phyloP scores from a whole-genome alignment of 2,888 invertebrate genomes.

The Idaea dimidiata region DNA sequence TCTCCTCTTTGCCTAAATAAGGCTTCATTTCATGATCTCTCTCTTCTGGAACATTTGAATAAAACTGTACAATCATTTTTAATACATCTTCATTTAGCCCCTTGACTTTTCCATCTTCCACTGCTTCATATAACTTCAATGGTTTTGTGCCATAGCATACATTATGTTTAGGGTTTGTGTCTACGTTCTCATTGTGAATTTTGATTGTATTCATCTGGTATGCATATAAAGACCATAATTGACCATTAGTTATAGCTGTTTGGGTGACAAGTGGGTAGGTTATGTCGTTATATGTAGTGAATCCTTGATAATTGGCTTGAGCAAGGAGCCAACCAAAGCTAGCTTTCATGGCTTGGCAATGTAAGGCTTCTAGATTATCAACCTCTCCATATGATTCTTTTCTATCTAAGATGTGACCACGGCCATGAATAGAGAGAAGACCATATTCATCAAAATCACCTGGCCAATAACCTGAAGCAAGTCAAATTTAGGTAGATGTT shows the following conservation, averaged over 20 bases:
- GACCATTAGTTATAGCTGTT: slow-evolving; percentile 93
- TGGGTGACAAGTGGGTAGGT: slow-evolving; percentile 96
- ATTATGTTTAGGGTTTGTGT: slow-evolving; percentile 86
- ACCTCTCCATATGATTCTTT: slow-evolving; percentile 70
- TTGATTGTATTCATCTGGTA: slow-evolving; percentile 95
- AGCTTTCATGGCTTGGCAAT: slow-evolving; percentile 87
- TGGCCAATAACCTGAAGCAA: slow-evolving; percentile 88
- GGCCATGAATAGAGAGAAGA: slow-evolving; percentile 85
- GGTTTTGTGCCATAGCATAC: slow-evolving; percentile 89
- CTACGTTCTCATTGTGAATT: slow-evolving; percentile 82
- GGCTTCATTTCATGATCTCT: slow-evolving; percentile 86
- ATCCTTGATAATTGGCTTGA: slow-evolving; percentile 92
- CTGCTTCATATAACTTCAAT: slow-evolving; percentile 86
- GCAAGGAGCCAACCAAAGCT: slow-evolving; percentile 90
- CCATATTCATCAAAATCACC: slow-evolving; percentile 90
- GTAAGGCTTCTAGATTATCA: slow-evolving; percentile 83
- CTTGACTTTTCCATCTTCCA: slow-evolving; percentile 86
- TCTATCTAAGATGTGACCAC: slow-evolving; percentile 80
- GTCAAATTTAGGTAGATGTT: slow-evolving; percentile 1
- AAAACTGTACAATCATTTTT: slow-evolving; percentile 86
- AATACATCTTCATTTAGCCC: slow-evolving; percentile 91
- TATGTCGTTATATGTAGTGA: slow-evolving; percentile 93
- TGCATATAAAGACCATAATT: slow-evolving; percentile 90
- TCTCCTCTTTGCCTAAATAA: slow-evolving; percentile 82
- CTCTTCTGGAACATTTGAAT: slow-evolving; percentile 84